phyloP scores from a whole-genome alignment of 30 jellyfish, hydroid and myxozoan genomes.

The Chironex yamaguchii region DNA sequence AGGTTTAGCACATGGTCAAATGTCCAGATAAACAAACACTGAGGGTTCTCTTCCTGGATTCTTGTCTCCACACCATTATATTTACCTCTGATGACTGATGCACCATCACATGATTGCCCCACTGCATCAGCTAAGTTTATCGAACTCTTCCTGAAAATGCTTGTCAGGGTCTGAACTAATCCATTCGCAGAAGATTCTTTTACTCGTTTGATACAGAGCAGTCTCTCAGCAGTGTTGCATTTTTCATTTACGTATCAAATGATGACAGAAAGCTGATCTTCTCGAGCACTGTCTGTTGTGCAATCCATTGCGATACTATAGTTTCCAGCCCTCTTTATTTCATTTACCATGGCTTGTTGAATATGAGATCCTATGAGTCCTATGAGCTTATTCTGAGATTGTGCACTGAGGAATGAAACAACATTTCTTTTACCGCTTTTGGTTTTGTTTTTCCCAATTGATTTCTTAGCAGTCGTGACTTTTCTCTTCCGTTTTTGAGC shows the following conservation, averaged over 20 bases:
- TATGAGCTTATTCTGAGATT: background rate
- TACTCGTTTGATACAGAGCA: constrained; percentile 29
- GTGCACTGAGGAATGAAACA: background rate
- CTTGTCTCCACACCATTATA: constrained; percentile 58
- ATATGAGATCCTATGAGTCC: background rate
- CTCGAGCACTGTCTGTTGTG: constrained; percentile 42
- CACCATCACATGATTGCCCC: constrained; percentile 72
- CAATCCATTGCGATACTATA: constrained; percentile 67
- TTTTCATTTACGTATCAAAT: constrained; percentile 33
- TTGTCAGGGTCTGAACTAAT: constrained; percentile 24
- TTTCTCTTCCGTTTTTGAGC: constrained; percentile 37
- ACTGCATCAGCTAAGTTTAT: constrained; percentile 39
- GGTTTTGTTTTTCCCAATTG: background rate
- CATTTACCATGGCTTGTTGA: background rate
- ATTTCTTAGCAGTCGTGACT: background rate
- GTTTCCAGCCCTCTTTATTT: constrained; percentile 19
- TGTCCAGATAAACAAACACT: constrained; percentile 60
- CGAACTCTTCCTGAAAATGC: constrained; percentile 1
- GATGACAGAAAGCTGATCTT: constrained; percentile 54
- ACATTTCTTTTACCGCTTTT: constrained; percentile 22
- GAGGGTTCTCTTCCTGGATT: constrained; percentile 64
- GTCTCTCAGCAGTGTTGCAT: constrained; percentile 20
- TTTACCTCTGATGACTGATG: constrained; percentile 65
- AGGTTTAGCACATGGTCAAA: constrained; percentile 63
- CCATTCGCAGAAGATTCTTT: constrained; percentile 72